Evolutionary conservation across 2,888 invertebrate species (phyloP), one percentile per base, ranked within the genome.

Genomic region (Pollenia labialis): DNA sequence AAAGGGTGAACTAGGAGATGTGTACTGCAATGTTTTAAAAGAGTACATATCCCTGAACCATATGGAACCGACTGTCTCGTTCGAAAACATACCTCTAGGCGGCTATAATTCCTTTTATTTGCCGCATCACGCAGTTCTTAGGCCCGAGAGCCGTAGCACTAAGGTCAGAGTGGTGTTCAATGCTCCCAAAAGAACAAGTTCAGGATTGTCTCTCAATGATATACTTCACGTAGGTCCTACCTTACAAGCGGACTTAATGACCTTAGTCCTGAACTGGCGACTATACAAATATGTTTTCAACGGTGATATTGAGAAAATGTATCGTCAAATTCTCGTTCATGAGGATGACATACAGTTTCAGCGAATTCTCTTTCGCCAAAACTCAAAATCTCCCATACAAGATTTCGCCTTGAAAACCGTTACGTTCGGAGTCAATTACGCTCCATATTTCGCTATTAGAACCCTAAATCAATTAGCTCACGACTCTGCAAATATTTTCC

Each of bases 241-340:
- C 1, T 77, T 89, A 23, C 87, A 89, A 64, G 23, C 48, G 0
- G 87, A 88, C 32, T 18, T 87, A 0, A 86, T 66, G 32, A 46
- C 32, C 9, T n/a, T 88, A 0, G 50, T 85, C 0, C n/a, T 88
- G 1, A 62, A 60, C 6, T 88, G 77, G 72, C 62, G 87, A 2
- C 32, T 85, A 0, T 87, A 72, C n/a, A 32, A 58, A 11, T 88
- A 76, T 46, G 88, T 86, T 0, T 86, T 88, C 52, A 88, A 85
- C 40, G 88, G 87, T 3, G 88, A 89, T 18, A 85, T 89, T 7
- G 68, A 86, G 16, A 88, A 89, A 18, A 87, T 87, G 85, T 88
- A 88, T 16, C 85, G 88, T 9, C 88, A 88, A 54, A 86, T 89
- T 11, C 60, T 52, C 18, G 71, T 86, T 2, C 44, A 85, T 0